Base-by-base conservation (phyloP, 1,140 invertebrate genomes). In the Panulirus ornatus region DNA sequence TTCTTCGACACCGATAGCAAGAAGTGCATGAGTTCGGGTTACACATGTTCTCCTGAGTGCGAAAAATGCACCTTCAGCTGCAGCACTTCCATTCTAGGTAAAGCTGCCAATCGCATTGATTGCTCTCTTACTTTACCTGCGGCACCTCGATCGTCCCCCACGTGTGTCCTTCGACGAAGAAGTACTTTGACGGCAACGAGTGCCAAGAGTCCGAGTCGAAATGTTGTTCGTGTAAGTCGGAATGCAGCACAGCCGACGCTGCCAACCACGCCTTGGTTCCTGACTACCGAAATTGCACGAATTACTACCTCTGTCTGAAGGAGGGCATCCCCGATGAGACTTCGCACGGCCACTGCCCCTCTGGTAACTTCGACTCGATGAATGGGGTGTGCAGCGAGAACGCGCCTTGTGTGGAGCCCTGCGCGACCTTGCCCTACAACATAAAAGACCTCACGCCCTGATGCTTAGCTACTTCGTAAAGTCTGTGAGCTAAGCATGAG, bases 281-380 rank as follows among this genome's bases (percentile, higher is more conserved):
- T 36, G 70, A 71, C 70, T 71, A 30, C 2, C 70, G 70, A 8
- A 71, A 71, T 19, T 71, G 70, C 40, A 71, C 70, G 30, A 71
- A 71, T 36, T 71, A 14, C 40, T 71, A 30, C 70, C 70, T 71
- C 5, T 71, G 70, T 71, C 30, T 71, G 70, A 22, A 71, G 9
- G 19, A 6, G 2, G 70, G 70, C 11, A 71, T 71, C 70, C 70
- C 70, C 1, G 70, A 71, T 36, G 70, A 71, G 27, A 14, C 70
- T 6, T 14, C 70, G 9, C 70, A 71, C 70, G 70, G 70, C 70
- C 70, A 71, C 19, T 71, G 70, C 27, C 70, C 70, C 3, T 9
- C 2, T 6, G 70, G 70, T 71, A 71, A 71, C 19, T 71, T 8
- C 30, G 70, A 71, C 40, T 19, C 70, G 16, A 5, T 36, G 19